These are phyloP conservation scores for Agrochola macilenta DNA, from an alignment of 2,888 invertebrate species.

Conservation along the genomic window DNA sequence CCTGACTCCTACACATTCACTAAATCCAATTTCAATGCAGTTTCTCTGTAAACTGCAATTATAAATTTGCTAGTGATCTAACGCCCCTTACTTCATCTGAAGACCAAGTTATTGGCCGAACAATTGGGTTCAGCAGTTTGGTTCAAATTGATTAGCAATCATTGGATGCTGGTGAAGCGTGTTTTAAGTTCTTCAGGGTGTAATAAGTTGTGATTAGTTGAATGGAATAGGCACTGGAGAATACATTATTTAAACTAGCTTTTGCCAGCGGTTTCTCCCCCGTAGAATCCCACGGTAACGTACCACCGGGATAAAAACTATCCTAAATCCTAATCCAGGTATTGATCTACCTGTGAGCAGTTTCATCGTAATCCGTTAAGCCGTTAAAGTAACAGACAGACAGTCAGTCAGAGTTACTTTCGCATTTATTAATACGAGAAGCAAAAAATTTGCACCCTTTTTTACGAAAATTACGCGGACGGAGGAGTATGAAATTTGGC, in stretches of 20 bases:
- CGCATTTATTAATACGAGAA: no score
- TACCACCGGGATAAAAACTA: not conserved
- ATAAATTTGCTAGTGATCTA: conserved; percentile 4
- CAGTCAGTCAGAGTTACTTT: not conserved
- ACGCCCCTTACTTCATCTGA: conserved; percentile 9
- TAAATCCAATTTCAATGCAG: not conserved
- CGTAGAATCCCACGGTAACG: not conserved
- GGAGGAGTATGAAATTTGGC: no score
- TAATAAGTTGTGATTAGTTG: not conserved
- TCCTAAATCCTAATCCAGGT: not conserved
- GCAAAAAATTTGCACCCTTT: no score
- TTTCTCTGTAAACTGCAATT: not conserved
- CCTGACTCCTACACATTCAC: not conserved
- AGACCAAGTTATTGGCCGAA: conserved; percentile 11
- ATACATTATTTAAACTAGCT: not conserved
- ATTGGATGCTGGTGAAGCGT: not conserved
- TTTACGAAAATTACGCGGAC: no score
- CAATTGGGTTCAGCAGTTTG: conserved; percentile 23
- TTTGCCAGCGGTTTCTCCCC: not conserved
- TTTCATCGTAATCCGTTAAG: not conserved
- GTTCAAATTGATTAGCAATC: conserved; percentile 25
- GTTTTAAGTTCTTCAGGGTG: not conserved
- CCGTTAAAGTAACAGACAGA: not conserved
- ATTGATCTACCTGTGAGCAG: not conserved
- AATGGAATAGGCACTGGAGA: not conserved